These are phyloP conservation scores for Lophius piscatorius DNA, from an alignment of 2,113 vertebrate genomes.

Conservation along the genomic window DNA sequence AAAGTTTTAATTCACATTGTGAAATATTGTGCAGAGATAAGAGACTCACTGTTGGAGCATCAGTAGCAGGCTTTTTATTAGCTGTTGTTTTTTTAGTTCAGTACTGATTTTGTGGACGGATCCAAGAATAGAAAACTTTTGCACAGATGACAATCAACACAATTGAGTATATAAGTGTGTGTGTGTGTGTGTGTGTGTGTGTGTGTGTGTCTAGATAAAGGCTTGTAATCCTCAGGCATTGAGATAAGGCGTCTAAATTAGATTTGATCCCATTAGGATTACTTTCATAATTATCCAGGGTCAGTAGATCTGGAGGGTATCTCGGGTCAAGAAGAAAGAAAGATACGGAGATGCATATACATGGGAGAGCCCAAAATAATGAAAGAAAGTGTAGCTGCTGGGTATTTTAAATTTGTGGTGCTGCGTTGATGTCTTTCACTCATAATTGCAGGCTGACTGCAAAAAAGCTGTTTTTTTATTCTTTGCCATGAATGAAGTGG, in stretches of 20 bases:
- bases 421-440: not conserved
- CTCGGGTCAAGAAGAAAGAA: slow-evolving; percentile 22
- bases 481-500: too few species aligned
- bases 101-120: slow-evolving; percentile 7
- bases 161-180: not conserved
- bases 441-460: not conserved
- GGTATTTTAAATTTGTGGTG: not conserved
- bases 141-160: not conserved
- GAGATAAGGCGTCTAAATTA: slow-evolving; percentile 69
- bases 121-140: not conserved
- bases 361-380: not conserved
- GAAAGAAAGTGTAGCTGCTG: not conserved
- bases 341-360: not conserved
- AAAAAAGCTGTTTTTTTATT: not conserved
- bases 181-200: not conserved
- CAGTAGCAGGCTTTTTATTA: not conserved
- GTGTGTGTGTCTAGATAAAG: slow-evolving; percentile 31
- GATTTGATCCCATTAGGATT: slow-evolving; percentile 75
- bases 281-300: slow-evolving; percentile 50
- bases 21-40: not conserved
- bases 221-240: slow-evolving; percentile 58
- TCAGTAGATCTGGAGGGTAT: slow-evolving; percentile 22
- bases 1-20: not conserved
- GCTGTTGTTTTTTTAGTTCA: slow-evolving; percentile 8
- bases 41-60: not conserved